These are phyloP conservation scores for Rutilus rutilus DNA, from an alignment of 2,113 vertebrate species.

Conservation along the genomic window DNA sequence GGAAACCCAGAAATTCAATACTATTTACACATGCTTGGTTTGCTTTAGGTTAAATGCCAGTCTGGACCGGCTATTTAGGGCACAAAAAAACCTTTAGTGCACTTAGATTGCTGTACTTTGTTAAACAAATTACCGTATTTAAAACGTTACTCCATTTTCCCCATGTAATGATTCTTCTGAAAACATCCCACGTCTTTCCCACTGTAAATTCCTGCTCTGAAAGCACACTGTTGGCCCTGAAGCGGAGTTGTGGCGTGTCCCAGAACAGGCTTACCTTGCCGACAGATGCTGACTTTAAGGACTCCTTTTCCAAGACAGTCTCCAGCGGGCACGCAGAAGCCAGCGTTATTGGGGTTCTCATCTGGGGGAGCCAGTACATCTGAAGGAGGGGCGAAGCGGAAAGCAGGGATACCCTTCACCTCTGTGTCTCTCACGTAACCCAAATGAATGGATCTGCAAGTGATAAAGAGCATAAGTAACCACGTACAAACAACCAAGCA, in stretches of 20 bases:
- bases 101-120: not conserved
- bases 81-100: not conserved
- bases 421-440: slow-evolving; percentile 83
- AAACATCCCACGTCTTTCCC: not conserved
- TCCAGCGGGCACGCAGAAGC: slow-evolving; percentile 90
- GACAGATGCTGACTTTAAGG: slow-evolving; percentile 92
- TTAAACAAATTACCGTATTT: not conserved
- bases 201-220: not conserved
- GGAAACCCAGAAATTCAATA: slow-evolving; percentile 11
- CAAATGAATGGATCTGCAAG: slow-evolving; percentile 86
- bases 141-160: not conserved
- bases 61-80: not conserved
- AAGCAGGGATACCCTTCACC: slow-evolving; percentile 87
- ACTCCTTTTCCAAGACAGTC: slow-evolving; percentile 90
- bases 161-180: not conserved
- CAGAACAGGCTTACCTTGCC: slow-evolving; percentile 77
- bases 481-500: not conserved
- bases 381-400: slow-evolving; percentile 84
- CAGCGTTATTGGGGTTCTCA: slow-evolving; percentile 85
- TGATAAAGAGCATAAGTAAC: not conserved
- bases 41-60: slow-evolving; percentile 5
- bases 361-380: slow-evolving; percentile 84
- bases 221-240: not conserved
- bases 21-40: slow-evolving; percentile 26
- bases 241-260: not conserved